Percentiles rank a stretch among this genome's conserved stretches.
phyloP scores from a whole-genome alignment of 2,797 vertebrate species.

The Tangara arthus region DNA sequence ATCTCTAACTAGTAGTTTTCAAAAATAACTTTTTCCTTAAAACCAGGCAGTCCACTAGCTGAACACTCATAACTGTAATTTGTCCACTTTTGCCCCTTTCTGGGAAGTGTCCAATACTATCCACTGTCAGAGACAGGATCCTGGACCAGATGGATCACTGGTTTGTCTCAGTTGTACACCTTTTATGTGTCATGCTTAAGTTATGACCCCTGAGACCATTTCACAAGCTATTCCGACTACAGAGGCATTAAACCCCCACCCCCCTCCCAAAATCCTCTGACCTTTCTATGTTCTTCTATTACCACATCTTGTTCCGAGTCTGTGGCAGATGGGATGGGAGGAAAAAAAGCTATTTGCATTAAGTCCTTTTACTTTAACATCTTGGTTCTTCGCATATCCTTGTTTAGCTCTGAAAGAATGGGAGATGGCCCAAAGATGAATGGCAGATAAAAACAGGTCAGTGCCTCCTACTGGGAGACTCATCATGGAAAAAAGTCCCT shows the following conservation, averaged over 20 bases:
- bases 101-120: background rate
- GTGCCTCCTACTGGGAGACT: background rate
- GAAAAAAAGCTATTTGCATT: slow-evolving; percentile 57
- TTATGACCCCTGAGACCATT: background rate
- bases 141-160: background rate
- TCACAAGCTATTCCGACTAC: background rate
- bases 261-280: background rate
- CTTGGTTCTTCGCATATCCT: background rate
- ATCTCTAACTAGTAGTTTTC: background rate
- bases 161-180: background rate
- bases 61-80: background rate
- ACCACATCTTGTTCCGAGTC: background rate
- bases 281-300: slow-evolving; percentile 52
- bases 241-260: background rate
- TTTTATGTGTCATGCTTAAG: background rate
- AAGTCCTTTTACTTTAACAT: slow-evolving; percentile 24
- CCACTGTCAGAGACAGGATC: background rate
- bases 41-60: background rate
- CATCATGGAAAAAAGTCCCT: background rate
- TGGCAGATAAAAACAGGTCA: background rate
- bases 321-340: slow-evolving; percentile 57
- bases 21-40: background rate
- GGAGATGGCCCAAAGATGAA: background rate
- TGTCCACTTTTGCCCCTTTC: background rate
- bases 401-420: background rate